Evolutionary conservation across 1,140 invertebrate genomes (phyloP), one percentile per base, ranked within the genome.

Genomic region (Platorchestia sp.): DNA sequence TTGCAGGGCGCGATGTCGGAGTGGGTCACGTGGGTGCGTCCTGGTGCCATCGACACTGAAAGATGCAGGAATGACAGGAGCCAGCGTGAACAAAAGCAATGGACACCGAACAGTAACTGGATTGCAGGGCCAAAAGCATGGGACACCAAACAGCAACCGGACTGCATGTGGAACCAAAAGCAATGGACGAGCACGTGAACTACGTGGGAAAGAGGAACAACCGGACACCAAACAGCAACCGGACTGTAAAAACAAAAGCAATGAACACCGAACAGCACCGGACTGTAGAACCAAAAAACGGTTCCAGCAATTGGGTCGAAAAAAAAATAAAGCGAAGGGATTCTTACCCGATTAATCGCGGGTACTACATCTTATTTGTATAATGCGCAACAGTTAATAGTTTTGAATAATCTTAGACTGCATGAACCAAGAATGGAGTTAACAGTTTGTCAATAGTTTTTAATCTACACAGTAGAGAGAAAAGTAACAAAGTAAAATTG

Each of bases 21-120:
- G 91, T 42, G 87, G 41, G 42, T 7, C 41, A 90, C 19, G 44
- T 10, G 36, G 7, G 45, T 93, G 91, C 22, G 91, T 47, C 91
- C 91, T 47, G 91, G 41, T 45, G 91, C 91, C 47, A 6, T 93
- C 45, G 91, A n/a, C 91, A 93, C 91, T 93, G 91, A 47, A 93
- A 93, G 91, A 45, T 93, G 43, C 43, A 93, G 45, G 91, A 47
- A 93, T 44, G 91, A 93, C 41, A 44, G 45, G 45, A 45, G 44
- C 16, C n/a, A 6, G 91, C 44, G 45, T 89, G 27, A 89, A 89
- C 87, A 14, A 42, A 36, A 42, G 87, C 87, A 42, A 45, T 36
- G 16, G 91, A 93, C 40, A 44, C 43, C 91, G 41, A 44, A 93
- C 43, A 45, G 91, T 19, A n/a, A 93, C 91, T n/a, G 41, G 41